Percentiles rank a stretch among this genome's conserved stretches.
These are phyloP conservation scores for Patella depressa DNA, from an alignment of 2,888 invertebrate species.

Conservation along the genomic window DNA sequence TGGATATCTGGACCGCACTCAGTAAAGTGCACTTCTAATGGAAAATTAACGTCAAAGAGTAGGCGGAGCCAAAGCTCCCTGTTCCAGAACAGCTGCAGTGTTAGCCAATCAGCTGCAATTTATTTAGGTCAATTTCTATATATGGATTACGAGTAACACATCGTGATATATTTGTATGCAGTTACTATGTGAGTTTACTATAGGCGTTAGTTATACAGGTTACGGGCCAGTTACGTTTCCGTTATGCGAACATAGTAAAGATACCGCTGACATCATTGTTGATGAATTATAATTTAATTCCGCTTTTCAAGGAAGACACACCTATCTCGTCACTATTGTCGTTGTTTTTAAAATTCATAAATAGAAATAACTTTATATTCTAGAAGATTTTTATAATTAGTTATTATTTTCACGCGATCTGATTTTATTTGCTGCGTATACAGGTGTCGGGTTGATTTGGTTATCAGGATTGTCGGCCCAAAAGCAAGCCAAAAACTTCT, in stretches of 20 bases:
- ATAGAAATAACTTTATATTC: too few relatives aligned
- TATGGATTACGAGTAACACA: slow-evolving; percentile 34
- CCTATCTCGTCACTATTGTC: too few relatives aligned
- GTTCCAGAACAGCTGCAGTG: background rate
- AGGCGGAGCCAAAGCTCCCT: background rate
- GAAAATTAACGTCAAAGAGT: background rate
- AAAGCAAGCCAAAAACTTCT: too few relatives aligned
- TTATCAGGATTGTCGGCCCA: too few relatives aligned
- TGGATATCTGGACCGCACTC: background rate
- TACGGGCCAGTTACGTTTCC: slow-evolving; percentile 25
- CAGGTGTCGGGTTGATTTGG: too few relatives aligned
- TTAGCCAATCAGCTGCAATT: slow-evolving; percentile 32
- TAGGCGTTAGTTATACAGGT: slow-evolving; percentile 33
- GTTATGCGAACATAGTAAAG: background rate
- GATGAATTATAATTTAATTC: too few relatives aligned
- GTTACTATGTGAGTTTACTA: slow-evolving; percentile 51
- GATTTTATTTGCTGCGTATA: too few relatives aligned
- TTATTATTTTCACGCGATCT: too few relatives aligned
- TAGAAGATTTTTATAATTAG: too few relatives aligned
- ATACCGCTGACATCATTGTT: slow-evolving; percentile 1
- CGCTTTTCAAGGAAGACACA: too few relatives aligned
- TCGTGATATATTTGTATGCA: slow-evolving; percentile 34
- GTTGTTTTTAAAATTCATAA: too few relatives aligned
- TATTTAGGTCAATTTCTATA: slow-evolving; percentile 34
- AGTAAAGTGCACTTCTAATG: background rate